Conservation (phyloP, 2,113 vertebrate species). For the Microtus ochrogaster region DNA sequence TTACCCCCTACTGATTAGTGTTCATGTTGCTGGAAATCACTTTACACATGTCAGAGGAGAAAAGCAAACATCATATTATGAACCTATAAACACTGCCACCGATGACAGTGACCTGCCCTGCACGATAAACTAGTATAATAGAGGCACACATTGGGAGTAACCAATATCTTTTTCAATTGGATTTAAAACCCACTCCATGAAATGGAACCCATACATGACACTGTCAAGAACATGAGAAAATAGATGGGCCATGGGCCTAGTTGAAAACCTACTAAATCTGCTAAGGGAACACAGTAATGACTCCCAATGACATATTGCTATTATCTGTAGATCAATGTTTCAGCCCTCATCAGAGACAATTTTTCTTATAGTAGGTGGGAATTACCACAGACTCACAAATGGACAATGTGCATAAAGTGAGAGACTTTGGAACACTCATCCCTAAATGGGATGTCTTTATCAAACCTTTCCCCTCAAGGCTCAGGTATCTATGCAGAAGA, state of each 20-base stretch:
- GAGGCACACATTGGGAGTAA: neutral
- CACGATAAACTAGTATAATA: neutral
- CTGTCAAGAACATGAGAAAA: neutral
- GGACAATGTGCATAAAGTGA: neutral
- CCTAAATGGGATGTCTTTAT: neutral
- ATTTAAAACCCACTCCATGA: neutral
- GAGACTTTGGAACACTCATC: neutral
- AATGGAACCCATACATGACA: neutral
- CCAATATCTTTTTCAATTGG: neutral
- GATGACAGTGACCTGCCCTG: neutral
- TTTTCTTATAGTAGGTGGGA: neutral
- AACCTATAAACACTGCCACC: neutral
- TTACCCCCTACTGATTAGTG: neutral
- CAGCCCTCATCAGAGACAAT: neutral
- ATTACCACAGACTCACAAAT: neutral
- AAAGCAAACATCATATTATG: neutral
- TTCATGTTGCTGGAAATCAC: neutral
- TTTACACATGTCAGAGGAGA: neutral
- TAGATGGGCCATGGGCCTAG: neutral
- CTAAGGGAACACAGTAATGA: neutral
- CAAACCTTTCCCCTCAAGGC: neutral
- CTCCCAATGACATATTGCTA: neutral
- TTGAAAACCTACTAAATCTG: neutral
- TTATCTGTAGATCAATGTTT: neutral
- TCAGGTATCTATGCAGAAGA: neutral